Base-by-base conservation (phyloP, 2,888 invertebrate species). In the Nemotelus nigrinus region DNA sequence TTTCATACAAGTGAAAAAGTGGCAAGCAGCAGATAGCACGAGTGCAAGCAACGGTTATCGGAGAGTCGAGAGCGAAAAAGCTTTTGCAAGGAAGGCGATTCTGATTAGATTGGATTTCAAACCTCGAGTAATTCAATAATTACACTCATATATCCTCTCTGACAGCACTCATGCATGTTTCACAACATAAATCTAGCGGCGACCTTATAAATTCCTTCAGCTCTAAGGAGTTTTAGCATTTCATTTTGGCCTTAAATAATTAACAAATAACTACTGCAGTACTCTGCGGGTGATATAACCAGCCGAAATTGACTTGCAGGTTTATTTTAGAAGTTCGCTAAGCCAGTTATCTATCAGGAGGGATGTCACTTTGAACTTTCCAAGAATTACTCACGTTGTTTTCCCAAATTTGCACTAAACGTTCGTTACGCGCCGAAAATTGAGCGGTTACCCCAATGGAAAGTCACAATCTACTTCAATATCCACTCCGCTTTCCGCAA, bases 381-480 rank as follows among this genome's bases (percentile, higher is more conserved):
- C 57, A 3, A 5, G 25, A 57, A 25, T 57, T 10, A 25, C 3
- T 25, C 25, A 10, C 57, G 57, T 10, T 10, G 57, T 57, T 25
- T 3, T 47, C 44, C 44, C 65, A 50, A 50, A 50, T 50, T 5
- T 47, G 47, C 65, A 63, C 63, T 3, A 47, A 47, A 65, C 44
- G 47, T 65, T 65, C 65, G 65, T 65, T 65, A 65, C 43, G 44
- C 65, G 45, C 65, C 65, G 65, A n/a, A 47, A 10, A n/a, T 5
- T 47, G 65, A 47, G n/a, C 65, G 65, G 44, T 2, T 45, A 3
- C 7, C 43, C 45, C 39, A 65, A 47, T 41, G 41, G 53, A 58
- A 8, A 65, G 4, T 45, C 47, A 6, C 65, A n/a, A 65, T 45
- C 45, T 3, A 65, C 7, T 10, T 65, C 70, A 70, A 53, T 70